A percentile compares a stretch with the other conserved stretches of the same genome.
phyloP scores from a whole-genome alignment of 2,888 invertebrate genomes.

The Tridacna crocea region DNA sequence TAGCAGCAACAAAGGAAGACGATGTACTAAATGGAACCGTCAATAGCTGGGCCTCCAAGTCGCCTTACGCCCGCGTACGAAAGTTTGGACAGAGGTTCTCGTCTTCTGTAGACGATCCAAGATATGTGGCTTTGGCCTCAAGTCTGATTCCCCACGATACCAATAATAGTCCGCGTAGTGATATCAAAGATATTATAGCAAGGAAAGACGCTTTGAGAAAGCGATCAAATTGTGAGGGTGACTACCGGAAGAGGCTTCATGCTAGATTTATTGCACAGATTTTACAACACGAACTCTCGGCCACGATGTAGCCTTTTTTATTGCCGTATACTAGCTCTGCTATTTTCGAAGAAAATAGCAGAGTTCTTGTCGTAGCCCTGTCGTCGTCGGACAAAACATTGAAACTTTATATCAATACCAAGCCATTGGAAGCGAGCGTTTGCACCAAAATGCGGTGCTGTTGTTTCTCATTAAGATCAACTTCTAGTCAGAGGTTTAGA shows the following conservation, averaged over 20 bases:
- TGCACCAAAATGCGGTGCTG: not conserved
- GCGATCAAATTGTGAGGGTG: slow-evolving; percentile 41
- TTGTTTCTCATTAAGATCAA: not conserved
- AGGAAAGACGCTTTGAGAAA: slow-evolving; percentile 39
- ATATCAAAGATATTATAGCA: slow-evolving; percentile 51
- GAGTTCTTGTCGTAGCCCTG: not conserved
- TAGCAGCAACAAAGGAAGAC: not conserved
- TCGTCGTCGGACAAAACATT: not conserved
- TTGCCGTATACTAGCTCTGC: too few species aligned
- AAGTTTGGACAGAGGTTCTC: slow-evolving; percentile 39
- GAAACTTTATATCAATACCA: not conserved
- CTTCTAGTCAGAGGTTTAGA: too few species aligned
- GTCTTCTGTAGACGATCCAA: slow-evolving; percentile 48
- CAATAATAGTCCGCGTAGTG: not conserved
- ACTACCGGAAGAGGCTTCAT: slow-evolving; percentile 38
- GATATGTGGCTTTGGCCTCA: slow-evolving; percentile 49
- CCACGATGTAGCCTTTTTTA: slow-evolving; percentile 13
- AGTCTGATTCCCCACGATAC: slow-evolving; percentile 25
- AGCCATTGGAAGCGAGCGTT: not conserved
- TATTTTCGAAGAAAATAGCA: too few species aligned
- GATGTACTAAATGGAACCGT: not conserved
- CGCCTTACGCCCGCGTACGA: not conserved
- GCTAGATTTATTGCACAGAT: slow-evolving; percentile 56
- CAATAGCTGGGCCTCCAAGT: slow-evolving; percentile 21
- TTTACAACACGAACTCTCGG: slow-evolving; percentile 25